Conservation (phyloP, 2,888 invertebrate species). For the Noctua comes region DNA sequence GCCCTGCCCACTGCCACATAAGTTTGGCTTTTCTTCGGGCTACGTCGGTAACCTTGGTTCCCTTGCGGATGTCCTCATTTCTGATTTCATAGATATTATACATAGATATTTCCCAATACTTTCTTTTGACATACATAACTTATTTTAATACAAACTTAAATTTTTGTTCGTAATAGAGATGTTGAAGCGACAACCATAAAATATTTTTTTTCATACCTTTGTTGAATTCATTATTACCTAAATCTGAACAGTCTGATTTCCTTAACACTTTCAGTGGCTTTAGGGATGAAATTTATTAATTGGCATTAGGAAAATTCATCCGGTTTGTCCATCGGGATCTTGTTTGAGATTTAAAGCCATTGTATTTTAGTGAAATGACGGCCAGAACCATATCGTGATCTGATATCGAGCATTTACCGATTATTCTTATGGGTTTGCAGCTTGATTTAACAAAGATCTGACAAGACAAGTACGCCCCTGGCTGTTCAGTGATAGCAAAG, state of each 20-base stretch:
- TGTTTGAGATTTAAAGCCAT: too few species aligned
- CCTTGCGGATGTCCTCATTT: too few species aligned
- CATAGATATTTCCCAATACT: slow-evolving; percentile 2
- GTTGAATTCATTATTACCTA: too few species aligned
- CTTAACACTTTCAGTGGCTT: too few species aligned
- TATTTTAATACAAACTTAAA: slow-evolving; percentile 20
- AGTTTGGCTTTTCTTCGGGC: too few species aligned
- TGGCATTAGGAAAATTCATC: neutral
- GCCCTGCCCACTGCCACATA: too few species aligned
- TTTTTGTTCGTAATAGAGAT: slow-evolving; percentile 18
- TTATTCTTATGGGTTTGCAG: neutral
- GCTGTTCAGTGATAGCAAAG: neutral
- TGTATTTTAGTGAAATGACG: neutral
- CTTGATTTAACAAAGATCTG: neutral
- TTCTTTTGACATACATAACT: slow-evolving; percentile 9
- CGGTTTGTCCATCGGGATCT: too few species aligned
- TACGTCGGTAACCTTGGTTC: too few species aligned
- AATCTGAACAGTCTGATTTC: too few species aligned
- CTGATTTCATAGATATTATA: too few species aligned
- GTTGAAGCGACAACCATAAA: neutral
- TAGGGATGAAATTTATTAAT: neutral
- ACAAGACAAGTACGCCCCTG: neutral
- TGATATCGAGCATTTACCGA: neutral
- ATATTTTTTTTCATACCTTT: too few species aligned
- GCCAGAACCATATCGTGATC: neutral